A percentile compares a stretch with the other conserved stretches of the same genome.
These are phyloP conservation scores for Cheilosia vernalis DNA, from an alignment of 2,888 invertebrate genomes.

Conservation along the genomic window DNA sequence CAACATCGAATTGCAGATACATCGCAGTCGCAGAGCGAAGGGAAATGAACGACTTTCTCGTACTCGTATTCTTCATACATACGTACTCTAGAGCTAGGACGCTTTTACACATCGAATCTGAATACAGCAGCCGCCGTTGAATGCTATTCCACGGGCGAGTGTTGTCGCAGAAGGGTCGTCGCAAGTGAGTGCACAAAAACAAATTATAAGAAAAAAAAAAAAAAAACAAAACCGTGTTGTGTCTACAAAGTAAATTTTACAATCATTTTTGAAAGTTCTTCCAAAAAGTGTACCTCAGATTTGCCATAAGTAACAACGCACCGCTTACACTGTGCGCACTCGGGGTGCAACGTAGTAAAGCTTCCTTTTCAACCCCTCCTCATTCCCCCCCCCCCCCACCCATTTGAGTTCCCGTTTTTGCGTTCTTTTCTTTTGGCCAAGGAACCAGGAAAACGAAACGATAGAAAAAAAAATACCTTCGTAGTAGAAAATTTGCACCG, in stretches of 20 bases:
- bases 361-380: slow-evolving; percentile 13
- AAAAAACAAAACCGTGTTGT: slow-evolving; percentile 12
- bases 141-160: slow-evolving; percentile 81
- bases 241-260: slow-evolving; percentile 1
- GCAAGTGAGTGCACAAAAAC: slow-evolving; percentile 33
- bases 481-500: slow-evolving; percentile 49
- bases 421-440: slow-evolving; percentile 45
- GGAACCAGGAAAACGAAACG: slow-evolving; percentile 25
- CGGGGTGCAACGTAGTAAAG: slow-evolving; percentile 60
- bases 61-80: slow-evolving; percentile 35
- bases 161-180: slow-evolving; percentile 81
- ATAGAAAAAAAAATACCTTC: slow-evolving; percentile 21
- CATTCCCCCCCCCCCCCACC: slow-evolving; percentile 15
- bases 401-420: slow-evolving; percentile 46
- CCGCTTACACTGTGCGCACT: slow-evolving; percentile 4
- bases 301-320: slow-evolving; percentile 6
- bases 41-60: slow-evolving; percentile 40
- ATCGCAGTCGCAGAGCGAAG: slow-evolving; percentile 65
- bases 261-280: slow-evolving; percentile 19
- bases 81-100: slow-evolving; percentile 34
- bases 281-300: slow-evolving; percentile 10
- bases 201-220: neutral
- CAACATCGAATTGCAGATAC: slow-evolving; percentile 40
- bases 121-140: slow-evolving; percentile 40
- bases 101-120: slow-evolving; percentile 63